Conservation (phyloP, 2,113 vertebrate species). For the Rhinoderma darwinii region DNA sequence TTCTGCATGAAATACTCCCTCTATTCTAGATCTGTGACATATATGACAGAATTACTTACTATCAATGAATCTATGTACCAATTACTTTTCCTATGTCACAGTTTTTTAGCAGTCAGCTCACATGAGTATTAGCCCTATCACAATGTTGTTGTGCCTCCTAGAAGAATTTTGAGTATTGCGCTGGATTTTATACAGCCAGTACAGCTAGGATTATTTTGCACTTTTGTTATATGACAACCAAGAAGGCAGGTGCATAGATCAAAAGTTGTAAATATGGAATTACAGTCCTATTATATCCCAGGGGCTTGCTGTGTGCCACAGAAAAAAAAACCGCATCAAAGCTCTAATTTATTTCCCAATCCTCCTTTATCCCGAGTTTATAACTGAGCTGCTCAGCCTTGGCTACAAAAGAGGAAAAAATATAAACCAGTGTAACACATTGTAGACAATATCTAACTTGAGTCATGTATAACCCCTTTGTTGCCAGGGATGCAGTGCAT, state of each 20-base stretch:
- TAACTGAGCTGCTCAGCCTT: constrained; percentile 25
- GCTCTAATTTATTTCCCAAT: constrained; percentile 56
- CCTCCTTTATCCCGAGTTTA: constrained; percentile 50
- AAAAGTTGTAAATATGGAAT: constrained; percentile 51
- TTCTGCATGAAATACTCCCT: too few species aligned
- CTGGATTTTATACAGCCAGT: constrained; percentile 1
- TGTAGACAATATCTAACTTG: neutral
- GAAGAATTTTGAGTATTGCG: constrained; percentile 1
- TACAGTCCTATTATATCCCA: constrained; percentile 42
- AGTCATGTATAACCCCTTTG: constrained; percentile 16
- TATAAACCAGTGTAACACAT: constrained; percentile 21
- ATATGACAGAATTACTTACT: neutral
- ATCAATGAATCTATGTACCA: neutral
- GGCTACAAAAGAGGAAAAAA: constrained; percentile 9
- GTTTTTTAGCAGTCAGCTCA: neutral
- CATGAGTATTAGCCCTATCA: neutral
- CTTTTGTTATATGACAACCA: constrained; percentile 36
- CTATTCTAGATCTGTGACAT: too few species aligned
- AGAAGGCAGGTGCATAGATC: constrained; percentile 43
- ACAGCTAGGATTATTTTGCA: constrained; percentile 26
- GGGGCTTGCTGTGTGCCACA: constrained; percentile 28
- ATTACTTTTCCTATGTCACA: neutral
- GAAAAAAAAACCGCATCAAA: constrained; percentile 40
- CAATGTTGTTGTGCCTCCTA: neutral
- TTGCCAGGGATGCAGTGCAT: neutral